Percentiles rank a stretch among this genome's conserved stretches.
Evolutionary conservation across 2,797 vertebrate genomes (phyloP).

Genomic region (Vireo griseus): DNA sequence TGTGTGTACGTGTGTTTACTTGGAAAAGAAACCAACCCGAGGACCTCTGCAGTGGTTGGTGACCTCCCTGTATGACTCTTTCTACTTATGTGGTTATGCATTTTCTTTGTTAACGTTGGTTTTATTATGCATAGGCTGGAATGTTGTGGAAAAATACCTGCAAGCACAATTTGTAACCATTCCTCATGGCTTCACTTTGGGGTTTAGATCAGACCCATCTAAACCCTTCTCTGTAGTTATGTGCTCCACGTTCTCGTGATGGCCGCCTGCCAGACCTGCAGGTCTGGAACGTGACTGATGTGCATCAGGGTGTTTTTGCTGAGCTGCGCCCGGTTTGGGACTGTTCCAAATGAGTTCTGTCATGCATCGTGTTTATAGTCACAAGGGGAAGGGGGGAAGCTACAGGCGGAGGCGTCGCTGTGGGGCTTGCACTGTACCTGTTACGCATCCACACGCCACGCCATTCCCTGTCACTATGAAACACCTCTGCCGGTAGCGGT

Average conservation of each 20-base stretch:
- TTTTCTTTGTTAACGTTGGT: constrained; percentile 10
- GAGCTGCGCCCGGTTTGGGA: constrained; percentile 5
- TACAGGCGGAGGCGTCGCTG: neutral
- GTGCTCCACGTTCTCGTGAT: constrained; percentile 56
- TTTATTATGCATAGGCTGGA: constrained; percentile 48
- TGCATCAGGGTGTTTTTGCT: constrained; percentile 8
- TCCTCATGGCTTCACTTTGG: constrained; percentile 37
- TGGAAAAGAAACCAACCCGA: neutral
- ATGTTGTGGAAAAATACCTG: constrained; percentile 45
- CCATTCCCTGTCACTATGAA: constrained; percentile 62
- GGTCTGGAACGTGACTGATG: constrained; percentile 23
- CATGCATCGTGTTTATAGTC: constrained; percentile 32
- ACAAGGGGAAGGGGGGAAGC: neutral
- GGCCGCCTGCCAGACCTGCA: constrained; percentile 25
- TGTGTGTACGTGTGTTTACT: neutral
- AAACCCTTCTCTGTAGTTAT: constrained; percentile 52
- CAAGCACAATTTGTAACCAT: constrained; percentile 64
- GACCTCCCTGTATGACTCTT: constrained; percentile 57
- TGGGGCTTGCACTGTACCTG: constrained; percentile 52
- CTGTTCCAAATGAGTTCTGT: constrained; percentile 25
- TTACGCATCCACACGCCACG: constrained; percentile 63
- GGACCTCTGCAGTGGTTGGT: neutral
- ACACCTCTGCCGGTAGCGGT: constrained; percentile 45
- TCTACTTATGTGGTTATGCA: neutral
- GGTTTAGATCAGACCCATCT: constrained; percentile 59